phyloP scores from a whole-genome alignment of 2,888 invertebrate genomes.

The Pollenia labialis region DNA sequence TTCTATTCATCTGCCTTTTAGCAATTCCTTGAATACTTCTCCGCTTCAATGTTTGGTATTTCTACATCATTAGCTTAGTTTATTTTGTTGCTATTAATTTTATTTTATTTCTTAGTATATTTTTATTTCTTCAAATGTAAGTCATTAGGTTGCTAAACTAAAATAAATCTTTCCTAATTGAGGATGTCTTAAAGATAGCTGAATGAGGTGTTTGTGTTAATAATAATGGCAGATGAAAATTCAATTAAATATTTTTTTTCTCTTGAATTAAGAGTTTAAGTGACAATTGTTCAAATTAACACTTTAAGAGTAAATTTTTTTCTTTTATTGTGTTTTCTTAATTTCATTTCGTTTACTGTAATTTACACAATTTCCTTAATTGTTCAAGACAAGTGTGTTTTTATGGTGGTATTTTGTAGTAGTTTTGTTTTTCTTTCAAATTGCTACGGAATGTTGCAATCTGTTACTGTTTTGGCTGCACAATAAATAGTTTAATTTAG shows the following conservation, averaged over 20 bases:
- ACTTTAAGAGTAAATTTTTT: too few species aligned
- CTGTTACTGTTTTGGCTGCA: constrained; percentile 9
- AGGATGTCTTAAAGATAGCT: constrained; percentile 48
- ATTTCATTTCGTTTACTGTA: neutral
- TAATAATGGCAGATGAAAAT: neutral
- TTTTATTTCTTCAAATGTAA: constrained; percentile 33
- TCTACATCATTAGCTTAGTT: neutral
- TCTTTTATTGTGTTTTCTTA: neutral
- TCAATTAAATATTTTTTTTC: too few species aligned
- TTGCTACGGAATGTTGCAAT: constrained; percentile 32
- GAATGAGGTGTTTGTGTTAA: constrained; percentile 2
- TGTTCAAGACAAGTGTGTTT: constrained; percentile 61
- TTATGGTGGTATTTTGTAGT: constrained; percentile 32
- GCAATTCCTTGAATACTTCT: neutral
- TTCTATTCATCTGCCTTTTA: neutral
- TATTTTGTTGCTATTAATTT: neutral
- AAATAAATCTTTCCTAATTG: constrained; percentile 61
- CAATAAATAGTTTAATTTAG: constrained; percentile 50
- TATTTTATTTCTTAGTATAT: too few species aligned
- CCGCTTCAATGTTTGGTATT: neutral
- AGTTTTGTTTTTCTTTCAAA: constrained; percentile 12
- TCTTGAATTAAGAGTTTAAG: too few species aligned
- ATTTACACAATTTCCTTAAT: constrained; percentile 57
- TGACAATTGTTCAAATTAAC: too few species aligned
- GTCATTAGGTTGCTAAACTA: constrained; percentile 54